Conservation (phyloP, 2,888 invertebrate genomes). For the Himalopsyche japonica region DNA sequence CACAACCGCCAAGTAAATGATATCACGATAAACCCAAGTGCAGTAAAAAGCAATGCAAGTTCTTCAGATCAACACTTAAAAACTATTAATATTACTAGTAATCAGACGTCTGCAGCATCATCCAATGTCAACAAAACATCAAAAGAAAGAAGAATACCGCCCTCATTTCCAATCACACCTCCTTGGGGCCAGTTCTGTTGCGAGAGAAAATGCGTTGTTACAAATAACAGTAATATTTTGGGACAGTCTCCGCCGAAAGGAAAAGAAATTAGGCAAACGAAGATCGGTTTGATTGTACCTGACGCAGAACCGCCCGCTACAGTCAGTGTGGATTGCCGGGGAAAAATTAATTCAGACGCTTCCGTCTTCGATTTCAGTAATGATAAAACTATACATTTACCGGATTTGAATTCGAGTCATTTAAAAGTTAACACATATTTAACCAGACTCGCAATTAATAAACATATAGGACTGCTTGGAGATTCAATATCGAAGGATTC, state of each 20-base stretch:
- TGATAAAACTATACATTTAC: conserved; percentile 36
- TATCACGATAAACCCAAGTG: background rate
- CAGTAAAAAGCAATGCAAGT: background rate
- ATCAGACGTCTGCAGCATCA: background rate
- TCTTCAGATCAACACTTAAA: background rate
- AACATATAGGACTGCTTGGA: conserved; percentile 49
- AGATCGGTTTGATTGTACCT: conserved; percentile 10
- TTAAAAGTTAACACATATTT: conserved; percentile 51
- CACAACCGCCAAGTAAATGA: background rate
- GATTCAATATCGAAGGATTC: conserved; percentile 41
- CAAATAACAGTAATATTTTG: background rate
- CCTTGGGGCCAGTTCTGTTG: conserved; percentile 42
- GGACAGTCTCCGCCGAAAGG: conserved; percentile 27
- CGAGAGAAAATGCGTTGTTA: conserved; percentile 37
- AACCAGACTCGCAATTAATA: conserved; percentile 51
- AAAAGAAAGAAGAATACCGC: conserved; percentile 16
- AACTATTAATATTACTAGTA: background rate
- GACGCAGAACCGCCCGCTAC: conserved; percentile 32
- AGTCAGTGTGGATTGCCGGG: conserved; percentile 35
- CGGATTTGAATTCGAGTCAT: conserved; percentile 47
- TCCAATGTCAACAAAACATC: conserved; percentile 20
- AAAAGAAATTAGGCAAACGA: conserved; percentile 29
- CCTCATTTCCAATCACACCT: conserved; percentile 39
- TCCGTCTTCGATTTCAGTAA: conserved; percentile 30
- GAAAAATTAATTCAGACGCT: conserved; percentile 34